phyloP scores from a whole-genome alignment of 2,113 vertebrate genomes.

The Rhizomys pruinosus region DNA sequence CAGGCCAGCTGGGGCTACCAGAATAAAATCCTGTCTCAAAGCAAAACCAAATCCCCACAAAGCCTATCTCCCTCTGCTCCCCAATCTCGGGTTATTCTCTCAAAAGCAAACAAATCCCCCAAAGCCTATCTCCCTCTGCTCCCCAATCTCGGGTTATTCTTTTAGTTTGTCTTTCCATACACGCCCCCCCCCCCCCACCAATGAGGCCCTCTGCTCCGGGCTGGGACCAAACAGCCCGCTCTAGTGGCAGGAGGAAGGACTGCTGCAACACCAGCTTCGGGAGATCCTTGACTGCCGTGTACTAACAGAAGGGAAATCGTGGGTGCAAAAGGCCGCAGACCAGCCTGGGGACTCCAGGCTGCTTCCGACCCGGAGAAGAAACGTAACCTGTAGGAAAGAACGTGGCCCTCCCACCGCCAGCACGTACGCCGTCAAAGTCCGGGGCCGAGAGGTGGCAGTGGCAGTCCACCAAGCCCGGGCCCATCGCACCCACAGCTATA shows the following conservation, averaged over 20 bases:
- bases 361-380: not conserved
- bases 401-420: not conserved
- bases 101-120: no score
- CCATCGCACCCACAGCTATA: not conserved
- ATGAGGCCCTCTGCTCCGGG: not conserved
- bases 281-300: no score
- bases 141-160: not conserved
- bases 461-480: conserved; percentile 86
- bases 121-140: no score
- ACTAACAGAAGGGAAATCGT: not conserved
- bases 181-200: not conserved
- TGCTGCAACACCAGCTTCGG: no score
- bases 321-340: not conserved
- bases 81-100: not conserved
- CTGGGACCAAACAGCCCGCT: no score
- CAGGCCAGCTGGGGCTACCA: not conserved
- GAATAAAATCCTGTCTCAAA: not conserved
- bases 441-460: conserved; percentile 91
- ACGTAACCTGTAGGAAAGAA: not conserved
- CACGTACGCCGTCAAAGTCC: conserved; percentile 88
- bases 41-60: no score
- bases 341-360: not conserved
- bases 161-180: not conserved
- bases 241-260: no score
- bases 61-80: not conserved